These are phyloP conservation scores for Masnerella sp. DNA, from an alignment of 2,888 invertebrate species.

Conservation along the genomic window DNA sequence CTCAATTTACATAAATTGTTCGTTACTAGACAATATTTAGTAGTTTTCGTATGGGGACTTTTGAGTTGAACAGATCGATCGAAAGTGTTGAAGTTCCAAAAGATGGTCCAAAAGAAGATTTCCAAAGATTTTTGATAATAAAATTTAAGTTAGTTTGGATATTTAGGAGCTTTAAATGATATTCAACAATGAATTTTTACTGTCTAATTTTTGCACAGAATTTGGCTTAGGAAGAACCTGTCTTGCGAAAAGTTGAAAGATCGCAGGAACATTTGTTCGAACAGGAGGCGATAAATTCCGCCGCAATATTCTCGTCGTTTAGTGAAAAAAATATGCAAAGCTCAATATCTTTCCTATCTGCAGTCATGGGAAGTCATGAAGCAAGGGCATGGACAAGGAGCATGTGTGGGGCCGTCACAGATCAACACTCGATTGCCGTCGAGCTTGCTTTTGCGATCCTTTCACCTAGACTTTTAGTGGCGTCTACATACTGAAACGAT, in stretches of 20 bases:
- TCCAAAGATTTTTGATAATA: no score
- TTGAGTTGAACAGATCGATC: no score
- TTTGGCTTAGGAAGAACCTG: no score
- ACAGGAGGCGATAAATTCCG: background rate
- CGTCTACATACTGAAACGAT: constrained; percentile 24
- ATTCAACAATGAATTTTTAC: no score
- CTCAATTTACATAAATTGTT: no score
- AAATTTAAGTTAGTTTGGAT: no score
- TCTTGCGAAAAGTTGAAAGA: background rate
- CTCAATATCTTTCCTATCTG: constrained; percentile 49
- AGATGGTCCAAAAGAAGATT: no score
- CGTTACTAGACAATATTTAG: no score
- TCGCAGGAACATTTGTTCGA: background rate
- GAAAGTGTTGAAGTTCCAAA: no score
- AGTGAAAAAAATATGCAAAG: constrained; percentile 33
- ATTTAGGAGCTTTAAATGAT: no score
- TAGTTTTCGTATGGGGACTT: no score
- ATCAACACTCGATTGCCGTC: constrained; percentile 57
- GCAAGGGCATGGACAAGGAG: constrained; percentile 60
- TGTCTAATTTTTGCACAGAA: no score
- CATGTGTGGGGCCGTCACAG: constrained; percentile 60
- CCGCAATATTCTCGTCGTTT: background rate
- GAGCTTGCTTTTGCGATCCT: constrained; percentile 55
- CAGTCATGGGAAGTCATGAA: constrained; percentile 55
- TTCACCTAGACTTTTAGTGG: constrained; percentile 58